A percentile compares a stretch with the other conserved stretches of the same genome.
Conservation (phyloP, 1,140 invertebrate genomes). For the Philaenus spumarius region DNA sequence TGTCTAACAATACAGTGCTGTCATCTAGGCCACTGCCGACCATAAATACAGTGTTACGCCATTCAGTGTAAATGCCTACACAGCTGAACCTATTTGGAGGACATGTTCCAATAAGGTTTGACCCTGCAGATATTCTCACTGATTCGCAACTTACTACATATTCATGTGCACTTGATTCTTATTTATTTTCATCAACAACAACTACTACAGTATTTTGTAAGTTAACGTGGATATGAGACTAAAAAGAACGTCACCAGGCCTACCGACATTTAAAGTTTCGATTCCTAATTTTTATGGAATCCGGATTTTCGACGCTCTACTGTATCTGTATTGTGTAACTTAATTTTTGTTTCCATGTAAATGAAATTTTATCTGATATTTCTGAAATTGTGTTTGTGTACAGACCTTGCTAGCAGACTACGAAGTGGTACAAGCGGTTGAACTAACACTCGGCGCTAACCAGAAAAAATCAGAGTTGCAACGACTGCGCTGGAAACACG, state of each 20-base stretch:
- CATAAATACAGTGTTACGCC: too few species aligned
- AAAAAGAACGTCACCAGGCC: not conserved
- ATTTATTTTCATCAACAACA: not conserved
- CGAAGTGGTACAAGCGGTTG: constrained; percentile 18
- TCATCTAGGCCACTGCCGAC: too few species aligned
- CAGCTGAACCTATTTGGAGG: too few species aligned
- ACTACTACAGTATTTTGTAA: not conserved
- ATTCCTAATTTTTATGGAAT: too few species aligned
- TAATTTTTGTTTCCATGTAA: not conserved
- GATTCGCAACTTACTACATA: not conserved
- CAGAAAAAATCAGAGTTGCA: constrained; percentile 11
- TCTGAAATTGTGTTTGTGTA: not conserved
- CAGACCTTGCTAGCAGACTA: constrained; percentile 23
- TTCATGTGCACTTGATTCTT: not conserved
- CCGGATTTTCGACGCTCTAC: too few species aligned
- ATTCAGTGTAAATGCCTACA: too few species aligned
- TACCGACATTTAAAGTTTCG: not conserved
- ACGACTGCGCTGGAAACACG: constrained; percentile 22
- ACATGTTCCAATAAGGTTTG: too few species aligned
- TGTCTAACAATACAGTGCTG: too few species aligned
- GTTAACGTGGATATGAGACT: not conserved
- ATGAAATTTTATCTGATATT: not conserved
- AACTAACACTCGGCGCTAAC: constrained; percentile 23
- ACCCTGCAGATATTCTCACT: too few species aligned
- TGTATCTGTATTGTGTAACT: not conserved